Evolutionary conservation across 2,888 invertebrate genomes (phyloP), one percentile per base, ranked within the genome.

Genomic region (Lamellibrachia satsuma): DNA sequence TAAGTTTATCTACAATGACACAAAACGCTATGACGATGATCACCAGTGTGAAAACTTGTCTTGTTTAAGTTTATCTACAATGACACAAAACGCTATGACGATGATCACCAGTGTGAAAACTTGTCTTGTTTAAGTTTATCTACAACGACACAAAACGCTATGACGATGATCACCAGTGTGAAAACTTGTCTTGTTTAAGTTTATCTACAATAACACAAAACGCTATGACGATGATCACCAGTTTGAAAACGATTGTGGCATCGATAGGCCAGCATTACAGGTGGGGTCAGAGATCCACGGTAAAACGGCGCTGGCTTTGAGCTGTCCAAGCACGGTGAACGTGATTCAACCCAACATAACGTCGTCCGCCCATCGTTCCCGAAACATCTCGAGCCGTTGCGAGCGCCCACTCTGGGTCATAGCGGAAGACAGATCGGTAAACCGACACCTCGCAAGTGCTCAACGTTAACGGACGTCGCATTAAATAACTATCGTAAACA

Each of bases 401-500:
- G 55, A 55, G 55, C 55, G 55, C 55, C 55, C 55, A 55, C 55
- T 55, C 75, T n/a, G 75, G n/a, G 75, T n/a, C 75, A 75, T 75
- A 22, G 75, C 75, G 75, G 75, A 75, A 75, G 75, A 75, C n/a
- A 22, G 75, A 75, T 75, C 15, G 75, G n/a, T n/a, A 75, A 11
- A 22, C n/a, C 75, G 75, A 75, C 75, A 75, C 75, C 75, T 75
- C 75, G 15, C 75, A 75, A 75, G 75, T 75, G n/a, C 75, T 75
- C 39, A n/a, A 75, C 75, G 75, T 75, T 75, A 75, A 75, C 75
- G 75, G 75, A 75, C 75, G 75, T 75, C 22, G 75, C 75, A 75
- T 75, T 75, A 75, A 75, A 75, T 75, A 75, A 75, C 75, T 75
- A 75, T 75, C 75, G 75, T 75, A 75, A 75, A 75, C 75, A 22